Evolutionary conservation across 1,140 invertebrate species (phyloP), one percentile per base, ranked within the genome.

Genomic region (Teleopsis dalmanni): DNA sequence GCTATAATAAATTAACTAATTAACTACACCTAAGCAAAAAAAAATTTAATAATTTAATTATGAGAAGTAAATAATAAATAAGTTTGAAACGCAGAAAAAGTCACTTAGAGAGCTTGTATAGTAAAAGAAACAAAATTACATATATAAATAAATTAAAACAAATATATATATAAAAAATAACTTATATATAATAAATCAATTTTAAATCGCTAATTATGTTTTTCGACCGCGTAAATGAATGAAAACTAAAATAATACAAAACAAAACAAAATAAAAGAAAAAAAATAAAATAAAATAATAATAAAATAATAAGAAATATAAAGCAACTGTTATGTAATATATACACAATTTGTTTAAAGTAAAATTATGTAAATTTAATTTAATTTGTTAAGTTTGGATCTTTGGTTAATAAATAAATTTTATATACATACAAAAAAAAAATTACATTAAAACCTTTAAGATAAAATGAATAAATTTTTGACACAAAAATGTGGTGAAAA

Each of bases 101-200:
- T 47, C 34, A 36, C 35, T 51, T 51, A 51, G 49, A 51, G 43
- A 51, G 49, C 49, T 51, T 51, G 49, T 51, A 51, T 51, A 47
- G 49, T 47, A 51, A 51, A 34, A 27, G 25, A 46, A 33, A 29
- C 13, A 47, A 38, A 37, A 33, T 25, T 21, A 49, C 41, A 44
- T 27, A 27, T 34, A 44, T 11, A 35, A 35, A 50, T 44, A 29
- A 45, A 50, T 35, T 38, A 31, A 50, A 49, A 35, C 42, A 49
- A 35, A 27, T 27, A 43, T 43, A 25, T 43, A 42, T 42, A 49
- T 26, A 18, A 27, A 27, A 25, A 43, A 21, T 22, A 50, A 43
- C 16, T 21, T 26, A 21, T 25, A n/a, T 25, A 19, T 23, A 36
- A 14, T 11, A 29, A n/a, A 37, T 23, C 21, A 38, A 26, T 47